Evolutionary conservation across 2,888 invertebrate genomes (phyloP), one percentile per base, ranked within the genome.

Genomic region (Parelbella ahira): DNA sequence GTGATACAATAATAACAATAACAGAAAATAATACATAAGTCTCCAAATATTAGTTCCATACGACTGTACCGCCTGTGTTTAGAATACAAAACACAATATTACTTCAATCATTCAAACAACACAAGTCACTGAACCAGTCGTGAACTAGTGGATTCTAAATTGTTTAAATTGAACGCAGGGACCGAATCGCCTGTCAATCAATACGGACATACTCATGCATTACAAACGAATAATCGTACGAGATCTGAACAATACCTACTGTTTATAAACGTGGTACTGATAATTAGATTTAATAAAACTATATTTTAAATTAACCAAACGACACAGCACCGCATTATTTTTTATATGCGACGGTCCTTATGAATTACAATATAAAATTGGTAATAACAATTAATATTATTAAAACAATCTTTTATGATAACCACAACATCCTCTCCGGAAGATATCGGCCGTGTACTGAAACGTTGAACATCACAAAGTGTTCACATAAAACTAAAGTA

Each of bases 401-500:
- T n/a, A n/a, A n/a, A n/a, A n/a, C 21, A 36, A 33, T 24, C 21
- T 36, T 30, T 42, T 34, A 42, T 39, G 37, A 37, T 37, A 47
- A 37, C 47, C 47, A 47, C 45, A 32, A 44, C 47, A 45, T 48
- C 37, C 34, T 42, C 36, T 45, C 47, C 55, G 55, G 55, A 58
- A 54, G 54, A 50, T 52, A 53, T 51, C 33, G 50, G 44, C 47
- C 49, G 45, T 54, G 59, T 53, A 54, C 58, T 19, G 58, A 56
- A 49, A 51, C 41, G 53, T 50, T 48, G 37, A 45, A 56, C 54
- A 62, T 68, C 71, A 74, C 72, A 77, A 70, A 77, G 58, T 54
- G 58, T 70, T 75, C 76, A 65, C 69, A 65, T 73, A 75, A 77
- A 73, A 71, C 70, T 63, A 60, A 67, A 67, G 69, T 71, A 71